Conservation (phyloP, 1,140 invertebrate genomes). For the Calliopsis andreniformis region DNA sequence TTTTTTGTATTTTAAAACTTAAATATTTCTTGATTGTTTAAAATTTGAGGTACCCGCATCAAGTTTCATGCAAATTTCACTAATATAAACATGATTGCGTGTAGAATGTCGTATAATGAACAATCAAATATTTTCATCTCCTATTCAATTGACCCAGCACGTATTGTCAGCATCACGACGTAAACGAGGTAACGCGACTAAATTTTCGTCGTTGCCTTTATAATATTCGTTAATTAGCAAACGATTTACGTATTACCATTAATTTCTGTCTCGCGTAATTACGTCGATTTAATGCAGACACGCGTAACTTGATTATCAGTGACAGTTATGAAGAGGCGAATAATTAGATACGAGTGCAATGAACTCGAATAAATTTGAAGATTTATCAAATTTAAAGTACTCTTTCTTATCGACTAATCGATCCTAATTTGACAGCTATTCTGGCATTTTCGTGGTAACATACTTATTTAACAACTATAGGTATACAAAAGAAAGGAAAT, state of each 20-base stretch:
- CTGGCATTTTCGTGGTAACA: too few species aligned
- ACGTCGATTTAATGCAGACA: constrained; percentile 21
- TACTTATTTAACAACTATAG: too few species aligned
- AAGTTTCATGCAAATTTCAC: too few species aligned
- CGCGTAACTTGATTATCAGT: constrained; percentile 22
- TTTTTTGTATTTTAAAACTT: too few species aligned
- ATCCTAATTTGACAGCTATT: too few species aligned
- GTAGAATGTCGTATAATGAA: too few species aligned
- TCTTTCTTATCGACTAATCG: too few species aligned
- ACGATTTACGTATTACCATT: constrained; percentile 4
- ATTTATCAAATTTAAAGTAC: neutral
- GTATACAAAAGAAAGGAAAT: too few species aligned
- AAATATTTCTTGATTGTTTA: too few species aligned
- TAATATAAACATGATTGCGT: too few species aligned
- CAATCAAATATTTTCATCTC: neutral
- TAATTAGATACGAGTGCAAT: neutral
- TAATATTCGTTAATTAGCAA: constrained; percentile 36
- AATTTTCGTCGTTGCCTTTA: constrained; percentile 22
- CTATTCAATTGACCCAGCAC: too few species aligned
- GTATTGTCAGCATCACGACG: neutral
- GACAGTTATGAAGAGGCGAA: constrained; percentile 15
- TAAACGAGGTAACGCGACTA: constrained; percentile 16
- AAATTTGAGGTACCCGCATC: too few species aligned
- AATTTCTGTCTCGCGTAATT: constrained; percentile 6
- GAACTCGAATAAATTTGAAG: neutral